These are phyloP conservation scores for Brachyistius frenatus DNA, from an alignment of 2,113 vertebrate species.

Conservation along the genomic window DNA sequence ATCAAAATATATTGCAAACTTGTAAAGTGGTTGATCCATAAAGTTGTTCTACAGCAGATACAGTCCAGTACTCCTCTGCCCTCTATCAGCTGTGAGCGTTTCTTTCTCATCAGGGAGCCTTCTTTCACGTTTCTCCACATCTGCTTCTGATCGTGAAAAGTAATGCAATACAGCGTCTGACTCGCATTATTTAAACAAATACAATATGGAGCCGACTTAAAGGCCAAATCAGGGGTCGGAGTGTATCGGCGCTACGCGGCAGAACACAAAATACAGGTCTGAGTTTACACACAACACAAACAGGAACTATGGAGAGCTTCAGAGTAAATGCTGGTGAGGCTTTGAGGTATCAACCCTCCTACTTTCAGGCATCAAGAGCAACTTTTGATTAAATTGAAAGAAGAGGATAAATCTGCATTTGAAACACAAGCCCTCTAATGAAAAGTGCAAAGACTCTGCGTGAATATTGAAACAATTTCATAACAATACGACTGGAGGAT, in stretches of 20 bases:
- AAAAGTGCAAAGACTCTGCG: not conserved
- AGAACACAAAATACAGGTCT: slow-evolving; percentile 52
- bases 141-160: slow-evolving; percentile 57
- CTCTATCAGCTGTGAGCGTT: not conserved
- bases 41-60: no score
- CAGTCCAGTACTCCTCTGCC: not conserved
- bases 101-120: slow-evolving; percentile 13
- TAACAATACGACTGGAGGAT: not conserved
- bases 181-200: slow-evolving; percentile 38
- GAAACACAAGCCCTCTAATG: no score
- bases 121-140: slow-evolving; percentile 38
- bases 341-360: not conserved
- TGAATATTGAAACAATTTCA: not conserved
- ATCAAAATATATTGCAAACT: no score
- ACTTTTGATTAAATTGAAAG: slow-evolving; percentile 48
- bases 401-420: not conserved
- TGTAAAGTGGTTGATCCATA: no score
- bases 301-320: not conserved
- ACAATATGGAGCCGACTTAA: slow-evolving; percentile 29
- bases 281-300: slow-evolving; percentile 55
- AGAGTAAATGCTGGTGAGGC: not conserved
- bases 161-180: slow-evolving; percentile 38
- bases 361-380: not conserved
- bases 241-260: not conserved
- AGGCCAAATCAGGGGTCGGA: slow-evolving; percentile 34